Evolutionary conservation across 2,113 vertebrate species (phyloP).

Genomic region (Corynorhinus townsendii): DNA sequence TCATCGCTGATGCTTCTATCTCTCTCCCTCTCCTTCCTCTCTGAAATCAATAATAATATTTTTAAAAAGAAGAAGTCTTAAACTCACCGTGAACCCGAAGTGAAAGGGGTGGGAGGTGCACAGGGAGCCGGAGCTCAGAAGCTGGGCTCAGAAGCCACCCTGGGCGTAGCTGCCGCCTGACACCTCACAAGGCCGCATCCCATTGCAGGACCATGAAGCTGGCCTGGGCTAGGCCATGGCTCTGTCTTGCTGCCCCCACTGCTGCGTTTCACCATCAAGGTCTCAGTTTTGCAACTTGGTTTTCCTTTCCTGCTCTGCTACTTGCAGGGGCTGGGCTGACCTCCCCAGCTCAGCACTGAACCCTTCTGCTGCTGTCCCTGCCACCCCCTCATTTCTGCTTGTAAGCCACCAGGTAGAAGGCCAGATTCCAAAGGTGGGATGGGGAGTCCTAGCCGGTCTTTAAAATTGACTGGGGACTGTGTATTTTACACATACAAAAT

Average conservation of each 20-base stretch:
- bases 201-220: rapidly evolving
- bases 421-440: neutral
- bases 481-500: neutral
- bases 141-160: neutral
- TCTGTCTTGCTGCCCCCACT: neutral
- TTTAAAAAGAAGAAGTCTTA: neutral
- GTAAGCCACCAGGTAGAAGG: neutral
- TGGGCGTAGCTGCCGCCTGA: neutral
- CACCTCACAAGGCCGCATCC: neutral
- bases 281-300: neutral
- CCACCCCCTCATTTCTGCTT: neutral
- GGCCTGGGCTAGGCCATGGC: too few species aligned
- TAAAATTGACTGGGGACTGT: neutral
- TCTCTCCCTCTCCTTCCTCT: too few species aligned
- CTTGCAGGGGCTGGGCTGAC: neutral
- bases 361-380: neutral
- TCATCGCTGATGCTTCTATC: too few species aligned
- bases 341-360: neutral
- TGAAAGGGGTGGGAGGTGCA: neutral
- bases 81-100: neutral
- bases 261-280: neutral
- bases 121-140: neutral
- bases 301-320: neutral
- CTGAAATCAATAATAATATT: too few species aligned
- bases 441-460: neutral